Conservation (phyloP, 2,113 vertebrate species). For the Atrichornis clamosus region DNA sequence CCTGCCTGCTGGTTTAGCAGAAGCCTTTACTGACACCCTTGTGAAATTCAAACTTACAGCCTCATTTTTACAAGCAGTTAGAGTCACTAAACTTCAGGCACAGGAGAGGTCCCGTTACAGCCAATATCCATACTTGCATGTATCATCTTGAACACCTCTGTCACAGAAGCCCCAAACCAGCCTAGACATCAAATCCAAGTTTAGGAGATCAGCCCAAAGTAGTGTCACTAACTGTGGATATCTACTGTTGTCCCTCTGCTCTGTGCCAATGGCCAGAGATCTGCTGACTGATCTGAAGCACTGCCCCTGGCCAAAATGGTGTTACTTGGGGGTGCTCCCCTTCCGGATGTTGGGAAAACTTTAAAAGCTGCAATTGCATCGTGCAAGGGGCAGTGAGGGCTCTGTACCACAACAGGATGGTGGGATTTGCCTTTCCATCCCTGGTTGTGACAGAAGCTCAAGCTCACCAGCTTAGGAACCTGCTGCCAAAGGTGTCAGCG, state of each 20-base stretch:
- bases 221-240: background rate
- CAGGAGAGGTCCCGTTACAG: background rate
- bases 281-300: background rate
- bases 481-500: background rate
- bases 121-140: too few relatives aligned
- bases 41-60: background rate
- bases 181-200: background rate
- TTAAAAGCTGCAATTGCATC: background rate
- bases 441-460: background rate
- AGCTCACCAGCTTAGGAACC: background rate
- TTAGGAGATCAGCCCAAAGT: background rate
- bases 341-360: background rate
- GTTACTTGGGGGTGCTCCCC: too few relatives aligned
- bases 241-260: accelerated
- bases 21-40: background rate
- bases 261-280: accelerated
- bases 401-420: background rate
- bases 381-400: accelerated
- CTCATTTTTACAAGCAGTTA: background rate
- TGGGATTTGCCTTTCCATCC: background rate
- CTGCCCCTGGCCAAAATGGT: background rate
- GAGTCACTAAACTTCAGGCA: background rate
- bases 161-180: background rate
- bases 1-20: background rate
- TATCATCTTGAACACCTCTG: background rate